phyloP scores from a whole-genome alignment of 92 coral and sea anemone genomes.

The Parazoanthus swiftii region DNA sequence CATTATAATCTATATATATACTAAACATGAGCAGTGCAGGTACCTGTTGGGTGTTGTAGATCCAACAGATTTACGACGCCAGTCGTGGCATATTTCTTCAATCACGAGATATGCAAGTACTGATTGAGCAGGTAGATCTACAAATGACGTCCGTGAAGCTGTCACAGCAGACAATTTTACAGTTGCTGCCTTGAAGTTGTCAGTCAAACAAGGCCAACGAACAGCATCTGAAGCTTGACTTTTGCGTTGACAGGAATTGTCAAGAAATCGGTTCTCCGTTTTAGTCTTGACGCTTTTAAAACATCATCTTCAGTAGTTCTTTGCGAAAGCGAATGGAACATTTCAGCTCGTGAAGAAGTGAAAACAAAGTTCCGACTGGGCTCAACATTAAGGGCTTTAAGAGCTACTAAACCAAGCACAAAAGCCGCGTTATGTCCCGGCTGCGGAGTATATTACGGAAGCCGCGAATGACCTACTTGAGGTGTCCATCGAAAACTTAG shows the following conservation, averaged over 20 bases:
- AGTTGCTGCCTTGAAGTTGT: too few relatives aligned
- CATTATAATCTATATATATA: too few relatives aligned
- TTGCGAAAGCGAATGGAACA: background rate
- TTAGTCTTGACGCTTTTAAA: background rate
- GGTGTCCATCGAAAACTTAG: background rate
- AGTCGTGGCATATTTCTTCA: too few relatives aligned
- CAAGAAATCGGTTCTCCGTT: background rate
- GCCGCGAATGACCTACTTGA: conserved; percentile 13
- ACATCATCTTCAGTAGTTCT: conserved; percentile 3
- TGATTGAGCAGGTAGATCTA: too few relatives aligned
- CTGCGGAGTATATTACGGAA: background rate
- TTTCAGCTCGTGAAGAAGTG: background rate
- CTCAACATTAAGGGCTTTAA: background rate
- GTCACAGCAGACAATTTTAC: too few relatives aligned
- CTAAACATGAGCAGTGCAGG: too few relatives aligned
- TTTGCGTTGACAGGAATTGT: background rate
- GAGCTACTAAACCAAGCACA: background rate
- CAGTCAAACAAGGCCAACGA: too few relatives aligned
- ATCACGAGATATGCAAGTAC: too few relatives aligned
- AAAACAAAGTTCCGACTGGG: background rate
- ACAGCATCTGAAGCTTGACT: too few relatives aligned
- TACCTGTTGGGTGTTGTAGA: too few relatives aligned
- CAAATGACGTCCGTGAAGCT: too few relatives aligned
- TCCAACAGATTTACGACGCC: too few relatives aligned
- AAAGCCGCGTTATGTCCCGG: background rate